Evolutionary conservation across 2,797 vertebrate species (phyloP), one percentile per base, ranked within the genome.

Genomic region (Xyrichtys novacula): DNA sequence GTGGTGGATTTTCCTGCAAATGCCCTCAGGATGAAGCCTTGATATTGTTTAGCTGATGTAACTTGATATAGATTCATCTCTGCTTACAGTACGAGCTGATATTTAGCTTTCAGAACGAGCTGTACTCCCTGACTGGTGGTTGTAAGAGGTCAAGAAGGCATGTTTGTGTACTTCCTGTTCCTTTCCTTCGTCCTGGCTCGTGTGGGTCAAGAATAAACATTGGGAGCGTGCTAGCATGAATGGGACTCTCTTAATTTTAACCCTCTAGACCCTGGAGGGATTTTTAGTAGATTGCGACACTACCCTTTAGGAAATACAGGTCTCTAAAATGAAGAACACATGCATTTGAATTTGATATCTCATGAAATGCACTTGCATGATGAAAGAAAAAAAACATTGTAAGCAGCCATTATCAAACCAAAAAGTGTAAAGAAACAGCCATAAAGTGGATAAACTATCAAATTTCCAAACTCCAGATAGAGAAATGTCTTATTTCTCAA

Each of bases 91-190:
- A 60, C 5, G 39, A 55, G 59, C 68, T 74, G 67, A 74, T 80
- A 65, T 69, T 85, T 57, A 47, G 69, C 60, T 68, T 42, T 32
- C 50, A 65, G 52, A 55, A 67, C 39, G 36, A 16, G 56, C 16
- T 61, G 44, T 56, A 26, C 31, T 40, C 26, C 46, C 17, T 58
- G 48, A 71, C 61, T 50, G 65, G 74, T 43, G 78, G 40, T 65
- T 63, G 71, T 11, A 29, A 19, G 65, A 48, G 86, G 71, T 86
- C 76, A 81, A 53, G 74, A 81, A 78, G 59, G 25, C 77, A 81
- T 76, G 77, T 81, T 81, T 76, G 80, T 87, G 76, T 75, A 80
- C 83, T 89, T 86, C 76, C 83, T 76, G 65, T 84, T 74, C 83
- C 62, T 53, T 65, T 76, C 62, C 65, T 77, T 40, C 25, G 59